phyloP scores from a whole-genome alignment of 53 echinoderm and acorn worm species.

The Stichopus horrens region DNA sequence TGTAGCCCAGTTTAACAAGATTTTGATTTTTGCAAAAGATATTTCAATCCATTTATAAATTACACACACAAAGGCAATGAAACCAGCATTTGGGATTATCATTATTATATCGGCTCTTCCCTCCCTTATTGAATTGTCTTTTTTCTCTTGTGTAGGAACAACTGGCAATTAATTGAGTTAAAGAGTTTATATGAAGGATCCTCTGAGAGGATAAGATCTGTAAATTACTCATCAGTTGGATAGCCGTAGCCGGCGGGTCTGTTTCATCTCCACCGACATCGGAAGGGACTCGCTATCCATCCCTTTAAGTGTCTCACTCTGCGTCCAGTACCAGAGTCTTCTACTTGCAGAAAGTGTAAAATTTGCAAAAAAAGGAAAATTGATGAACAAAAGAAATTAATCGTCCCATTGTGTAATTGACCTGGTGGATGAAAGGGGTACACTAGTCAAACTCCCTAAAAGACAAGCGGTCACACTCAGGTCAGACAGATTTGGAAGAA shows the following conservation, averaged over 20 bases:
- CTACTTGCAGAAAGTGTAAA: not conserved
- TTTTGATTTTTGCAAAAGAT: constrained; percentile 28
- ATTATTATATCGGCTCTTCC: not conserved
- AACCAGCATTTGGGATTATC: not conserved
- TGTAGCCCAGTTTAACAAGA: constrained; percentile 32
- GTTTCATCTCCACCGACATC: not conserved
- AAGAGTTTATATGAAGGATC: constrained; percentile 20
- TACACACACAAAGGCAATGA: constrained; percentile 22
- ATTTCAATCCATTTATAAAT: constrained; percentile 43
- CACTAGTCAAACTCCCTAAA: too few species aligned
- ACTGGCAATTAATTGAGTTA: constrained; percentile 28
- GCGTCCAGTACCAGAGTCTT: constrained; percentile 1
- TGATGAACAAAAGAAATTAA: not conserved
- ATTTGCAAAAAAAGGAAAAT: too few species aligned
- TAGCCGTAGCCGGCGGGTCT: not conserved
- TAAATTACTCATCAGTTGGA: constrained; percentile 19
- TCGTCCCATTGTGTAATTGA: not conserved
- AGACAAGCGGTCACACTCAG: too few species aligned
- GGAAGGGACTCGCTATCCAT: not conserved
- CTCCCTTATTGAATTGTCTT: constrained; percentile 22
- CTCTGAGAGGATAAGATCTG: not conserved
- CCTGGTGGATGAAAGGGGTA: too few species aligned
- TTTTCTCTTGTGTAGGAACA: not conserved
- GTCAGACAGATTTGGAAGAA: too few species aligned
- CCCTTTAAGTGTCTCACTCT: not conserved